Conservation (phyloP, 2,113 vertebrate genomes). For the Motacilla tschutschensis region DNA sequence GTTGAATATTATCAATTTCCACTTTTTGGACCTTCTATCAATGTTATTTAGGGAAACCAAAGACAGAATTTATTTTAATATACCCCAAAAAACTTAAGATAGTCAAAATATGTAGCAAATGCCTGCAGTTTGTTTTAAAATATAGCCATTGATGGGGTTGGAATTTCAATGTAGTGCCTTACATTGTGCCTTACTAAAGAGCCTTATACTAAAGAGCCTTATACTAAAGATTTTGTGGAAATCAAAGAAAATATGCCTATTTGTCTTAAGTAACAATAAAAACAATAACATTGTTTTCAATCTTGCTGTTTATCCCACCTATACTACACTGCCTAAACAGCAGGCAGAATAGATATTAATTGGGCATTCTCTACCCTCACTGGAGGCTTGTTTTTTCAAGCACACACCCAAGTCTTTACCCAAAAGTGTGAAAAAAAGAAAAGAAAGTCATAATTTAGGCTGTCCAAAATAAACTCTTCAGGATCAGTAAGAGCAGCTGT, state of each 20-base stretch:
- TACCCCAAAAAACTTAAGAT: background rate
- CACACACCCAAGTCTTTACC: conserved; percentile 58
- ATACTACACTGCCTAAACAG: conserved; percentile 20
- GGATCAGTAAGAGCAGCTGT: conserved; percentile 54
- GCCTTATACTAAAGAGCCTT: background rate
- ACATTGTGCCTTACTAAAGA: background rate
- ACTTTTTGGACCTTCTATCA: background rate
- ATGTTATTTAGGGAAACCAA: background rate
- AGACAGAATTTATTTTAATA: background rate
- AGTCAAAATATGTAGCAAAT: background rate
- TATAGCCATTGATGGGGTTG: background rate
- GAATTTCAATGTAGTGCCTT: background rate
- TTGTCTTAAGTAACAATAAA: background rate
- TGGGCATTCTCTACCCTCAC: conserved; percentile 22
- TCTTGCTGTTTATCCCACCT: conserved; percentile 20
- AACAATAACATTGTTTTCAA: background rate
- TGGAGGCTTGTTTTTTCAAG: conserved; percentile 63
- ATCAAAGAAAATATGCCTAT: background rate
- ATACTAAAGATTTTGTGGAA: background rate
- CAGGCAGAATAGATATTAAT: conserved; percentile 40
- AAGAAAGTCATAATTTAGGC: conserved; percentile 7
- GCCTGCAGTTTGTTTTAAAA: background rate
- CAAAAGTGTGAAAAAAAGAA: background rate
- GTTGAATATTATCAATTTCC: background rate
- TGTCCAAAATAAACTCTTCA: conserved; percentile 69